Percentiles rank a stretch among this genome's conserved stretches.
phyloP scores from a whole-genome alignment of 2,113 vertebrate species.

The Arvicanthis niloticus region DNA sequence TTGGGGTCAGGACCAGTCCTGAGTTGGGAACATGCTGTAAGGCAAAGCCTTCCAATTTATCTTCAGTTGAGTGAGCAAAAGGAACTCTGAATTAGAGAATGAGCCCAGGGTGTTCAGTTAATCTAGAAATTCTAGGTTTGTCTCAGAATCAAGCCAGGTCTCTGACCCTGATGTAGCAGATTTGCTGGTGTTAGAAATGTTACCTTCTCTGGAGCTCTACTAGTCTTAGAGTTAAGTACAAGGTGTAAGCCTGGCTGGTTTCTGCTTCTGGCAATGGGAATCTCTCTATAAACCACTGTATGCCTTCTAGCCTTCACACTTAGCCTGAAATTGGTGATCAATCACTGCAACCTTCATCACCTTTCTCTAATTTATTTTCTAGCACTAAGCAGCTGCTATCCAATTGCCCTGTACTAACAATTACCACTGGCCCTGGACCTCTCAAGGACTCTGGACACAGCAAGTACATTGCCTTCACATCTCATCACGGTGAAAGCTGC shows the following conservation, averaged over 20 bases:
- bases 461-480: not conserved
- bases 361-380: not conserved
- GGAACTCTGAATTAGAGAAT: not conserved
- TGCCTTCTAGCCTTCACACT: not conserved
- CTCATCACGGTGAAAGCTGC: not conserved
- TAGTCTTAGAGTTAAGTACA: not conserved
- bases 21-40: not conserved
- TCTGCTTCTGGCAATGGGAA: not conserved
- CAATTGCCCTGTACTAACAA: not conserved
- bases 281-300: not conserved
- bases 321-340: constrained; percentile 30
- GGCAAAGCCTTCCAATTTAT: not conserved
- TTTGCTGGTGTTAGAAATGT: not conserved
- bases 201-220: not conserved
- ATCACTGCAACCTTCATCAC: not conserved
- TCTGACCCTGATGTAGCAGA: not conserved
- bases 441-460: not conserved
- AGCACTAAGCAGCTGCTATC: not conserved
- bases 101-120: not conserved
- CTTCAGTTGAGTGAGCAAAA: not conserved
- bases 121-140: not conserved
- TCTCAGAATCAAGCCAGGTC: not conserved
- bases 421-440: not conserved
- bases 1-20: too few relatives aligned
- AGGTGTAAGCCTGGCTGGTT: not conserved